Percentiles rank a stretch among this genome's conserved stretches.
Evolutionary conservation across 2,113 vertebrate genomes (phyloP).

Genomic region (Colius striatus): DNA sequence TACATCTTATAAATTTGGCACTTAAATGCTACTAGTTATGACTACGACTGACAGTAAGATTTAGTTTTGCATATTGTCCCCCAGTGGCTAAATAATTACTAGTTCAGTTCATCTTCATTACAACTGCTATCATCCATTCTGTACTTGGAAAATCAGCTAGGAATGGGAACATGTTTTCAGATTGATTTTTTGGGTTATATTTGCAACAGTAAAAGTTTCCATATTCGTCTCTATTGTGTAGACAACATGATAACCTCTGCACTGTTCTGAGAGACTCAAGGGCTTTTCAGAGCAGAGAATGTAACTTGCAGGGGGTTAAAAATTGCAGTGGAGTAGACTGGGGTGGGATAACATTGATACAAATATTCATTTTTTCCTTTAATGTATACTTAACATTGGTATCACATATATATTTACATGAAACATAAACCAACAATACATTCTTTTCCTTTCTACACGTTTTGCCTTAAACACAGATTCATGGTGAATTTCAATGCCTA

Average conservation of each 20-base stretch:
- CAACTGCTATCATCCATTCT: constrained; percentile 36
- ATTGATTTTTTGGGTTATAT: constrained; percentile 37
- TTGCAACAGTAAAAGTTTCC: background rate
- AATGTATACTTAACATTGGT: background rate
- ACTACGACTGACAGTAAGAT: constrained; percentile 51
- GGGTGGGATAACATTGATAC: background rate
- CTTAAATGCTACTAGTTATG: constrained; percentile 50
- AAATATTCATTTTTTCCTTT: background rate
- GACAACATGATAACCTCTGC: background rate
- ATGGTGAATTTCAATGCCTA: constrained; percentile 18
- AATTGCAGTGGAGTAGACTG: background rate
- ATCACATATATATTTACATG: background rate
- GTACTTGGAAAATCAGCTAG: constrained; percentile 51
- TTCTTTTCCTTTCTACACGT: background rate
- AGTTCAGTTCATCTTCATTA: constrained; percentile 66
- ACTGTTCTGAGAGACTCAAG: background rate
- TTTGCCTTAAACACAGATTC: background rate
- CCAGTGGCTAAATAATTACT: constrained; percentile 66
- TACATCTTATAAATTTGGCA: constrained; percentile 46
- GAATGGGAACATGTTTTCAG: constrained; percentile 31
- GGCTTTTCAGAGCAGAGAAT: background rate
- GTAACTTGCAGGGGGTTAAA: background rate
- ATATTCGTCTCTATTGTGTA: background rate
- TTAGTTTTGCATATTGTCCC: constrained; percentile 36
- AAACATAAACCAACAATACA: background rate